phyloP scores from a whole-genome alignment of 92 coral and sea anemone species.

The Bergia sp. region DNA sequence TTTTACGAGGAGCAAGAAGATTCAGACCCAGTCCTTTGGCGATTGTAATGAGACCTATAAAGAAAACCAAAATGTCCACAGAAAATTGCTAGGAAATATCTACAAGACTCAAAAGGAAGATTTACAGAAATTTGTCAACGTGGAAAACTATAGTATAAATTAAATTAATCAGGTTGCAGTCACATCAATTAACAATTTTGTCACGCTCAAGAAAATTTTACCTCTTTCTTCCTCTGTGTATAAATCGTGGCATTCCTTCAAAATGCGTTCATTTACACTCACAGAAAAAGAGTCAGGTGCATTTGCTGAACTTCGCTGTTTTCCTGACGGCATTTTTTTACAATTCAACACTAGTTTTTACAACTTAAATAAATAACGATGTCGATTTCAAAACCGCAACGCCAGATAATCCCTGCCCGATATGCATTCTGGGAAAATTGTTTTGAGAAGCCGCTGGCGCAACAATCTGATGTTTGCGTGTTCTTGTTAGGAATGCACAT shows the following conservation, averaged over 20 bases:
- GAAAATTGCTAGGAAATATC: background rate
- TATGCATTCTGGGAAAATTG: constrained; percentile 17
- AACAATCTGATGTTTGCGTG: constrained; percentile 29
- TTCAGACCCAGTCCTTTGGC: constrained; percentile 87
- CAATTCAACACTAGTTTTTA: background rate
- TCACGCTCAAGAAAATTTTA: constrained; percentile 31
- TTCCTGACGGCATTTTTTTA: constrained; percentile 82
- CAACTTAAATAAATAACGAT: background rate
- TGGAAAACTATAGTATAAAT: constrained; percentile 9
- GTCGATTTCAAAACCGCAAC: too few species aligned
- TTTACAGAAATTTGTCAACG: constrained; percentile 47
- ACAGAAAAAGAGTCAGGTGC: constrained; percentile 90
- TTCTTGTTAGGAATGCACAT: constrained; percentile 54
- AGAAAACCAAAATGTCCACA: background rate
- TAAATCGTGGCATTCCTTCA: constrained; percentile 95
- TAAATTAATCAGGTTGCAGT: background rate
- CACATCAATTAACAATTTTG: constrained; percentile 6
- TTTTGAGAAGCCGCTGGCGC: constrained; percentile 18
- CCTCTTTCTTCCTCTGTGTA: constrained; percentile 93
- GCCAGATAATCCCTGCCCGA: background rate
- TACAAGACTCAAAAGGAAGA: background rate
- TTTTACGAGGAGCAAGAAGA: constrained; percentile 96
- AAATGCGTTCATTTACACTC: constrained; percentile 85
- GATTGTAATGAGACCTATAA: constrained; percentile 82
- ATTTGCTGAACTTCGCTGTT: constrained; percentile 92